Percentiles rank a stretch among this genome's conserved stretches.
phyloP scores from a whole-genome alignment of 1,140 invertebrate genomes.

The Drosophila erecta region DNA sequence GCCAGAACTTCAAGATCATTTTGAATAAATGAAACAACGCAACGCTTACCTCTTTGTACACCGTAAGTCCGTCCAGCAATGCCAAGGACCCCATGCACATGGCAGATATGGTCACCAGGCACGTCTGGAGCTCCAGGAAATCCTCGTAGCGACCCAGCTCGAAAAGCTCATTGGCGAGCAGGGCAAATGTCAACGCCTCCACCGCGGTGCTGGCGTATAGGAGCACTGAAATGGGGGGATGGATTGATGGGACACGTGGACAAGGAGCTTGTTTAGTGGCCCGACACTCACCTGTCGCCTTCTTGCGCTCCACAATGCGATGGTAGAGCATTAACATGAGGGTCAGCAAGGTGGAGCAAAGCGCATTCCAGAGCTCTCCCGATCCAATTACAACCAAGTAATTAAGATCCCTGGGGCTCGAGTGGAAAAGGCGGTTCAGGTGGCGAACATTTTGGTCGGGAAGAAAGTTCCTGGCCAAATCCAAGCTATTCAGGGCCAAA shows the following conservation, averaged over 20 bases:
- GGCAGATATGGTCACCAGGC: conserved; percentile 48
- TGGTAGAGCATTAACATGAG: conserved; percentile 78
- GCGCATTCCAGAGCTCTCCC: conserved; percentile 65
- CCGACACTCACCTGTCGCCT: conserved; percentile 63
- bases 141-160: conserved; percentile 69
- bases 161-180: conserved; percentile 71
- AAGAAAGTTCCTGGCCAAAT: conserved; percentile 64
- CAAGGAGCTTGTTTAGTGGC: not conserved
- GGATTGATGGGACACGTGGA: conserved; percentile 11
- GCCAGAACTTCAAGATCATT: too few species aligned
- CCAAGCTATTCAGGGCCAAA: conserved; percentile 70
- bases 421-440: conserved; percentile 52
- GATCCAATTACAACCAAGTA: conserved; percentile 65
- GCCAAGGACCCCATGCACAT: conserved; percentile 58
- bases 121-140: conserved; percentile 63
- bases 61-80: conserved; percentile 63
- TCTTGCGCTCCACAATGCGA: conserved; percentile 76
- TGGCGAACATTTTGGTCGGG: conserved; percentile 37
- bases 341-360: conserved; percentile 63
- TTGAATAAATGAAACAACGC: not conserved
- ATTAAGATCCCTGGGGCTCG: conserved; percentile 47
- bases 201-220: conserved; percentile 62
- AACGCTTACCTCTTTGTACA: conserved; percentile 76
- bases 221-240: conserved; percentile 49
- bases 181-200: conserved; percentile 57